Base-by-base conservation (phyloP, 1,140 invertebrate genomes). In the Lasioglossum albipes region DNA sequence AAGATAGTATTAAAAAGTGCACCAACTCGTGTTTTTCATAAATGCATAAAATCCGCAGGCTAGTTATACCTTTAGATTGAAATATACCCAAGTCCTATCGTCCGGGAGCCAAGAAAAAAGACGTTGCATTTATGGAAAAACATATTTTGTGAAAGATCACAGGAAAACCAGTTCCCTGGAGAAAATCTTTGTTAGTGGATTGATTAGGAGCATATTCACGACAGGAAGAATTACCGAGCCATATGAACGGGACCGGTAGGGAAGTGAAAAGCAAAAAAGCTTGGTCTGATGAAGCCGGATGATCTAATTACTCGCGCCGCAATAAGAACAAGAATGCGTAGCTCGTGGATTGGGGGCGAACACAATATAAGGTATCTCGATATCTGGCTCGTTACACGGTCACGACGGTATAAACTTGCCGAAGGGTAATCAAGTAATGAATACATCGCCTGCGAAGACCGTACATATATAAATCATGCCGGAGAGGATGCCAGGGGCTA, bases 341-440 rank as follows among this genome's bases (percentile, higher is more conserved):
- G 54, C 59, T 78, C 49, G 61, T 74, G 66, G 70, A 64, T 62
- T n/a, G 62, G 59, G 45, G 31, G 62, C 12, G 52, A 41, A 20
- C 64, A 62, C 27, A 69, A 42, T 69, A 61, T 27, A 54, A 54
- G 18, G 52, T 59, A 78, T 74, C 31, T 41, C 27, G 59, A 67
- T 77, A 77, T 83, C 70, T 72, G 69, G 65, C 54, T 76, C 74
- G 77, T 83, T 81, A 77, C 70, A 81, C 54, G 69, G 71, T 83
- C 75, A 65, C 76, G 78, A 86, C 71, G 72, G 41, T 68, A 86
- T 87, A 86, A 86, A 86, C 78, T 74, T 74, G 75, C 82, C 85
- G 72, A 84, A 84, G 87, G 86, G 85, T 91, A 89, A 92, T 91
- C 90, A 89, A 87, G 89, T 91, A 91, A 92, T 92, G 90, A 92